Evolutionary conservation across 1,140 invertebrate genomes (phyloP), one percentile per base, ranked within the genome.

Genomic region (Drosophila suzukii): DNA sequence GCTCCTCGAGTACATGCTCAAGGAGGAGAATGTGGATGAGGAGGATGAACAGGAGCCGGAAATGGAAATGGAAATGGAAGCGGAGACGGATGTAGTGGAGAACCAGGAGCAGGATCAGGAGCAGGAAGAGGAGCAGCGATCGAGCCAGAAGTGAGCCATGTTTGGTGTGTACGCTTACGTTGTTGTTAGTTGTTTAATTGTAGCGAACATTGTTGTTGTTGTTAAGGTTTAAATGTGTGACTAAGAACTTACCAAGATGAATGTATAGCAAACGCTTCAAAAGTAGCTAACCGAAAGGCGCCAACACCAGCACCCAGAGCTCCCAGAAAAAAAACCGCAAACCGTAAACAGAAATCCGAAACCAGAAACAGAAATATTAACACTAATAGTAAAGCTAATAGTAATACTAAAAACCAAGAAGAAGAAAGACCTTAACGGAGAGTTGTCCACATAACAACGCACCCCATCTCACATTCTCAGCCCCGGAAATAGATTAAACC

Each of bases 131-230:
- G 59, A 63, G 60, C 73, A 75, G 59, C 38, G 32, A 68, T 63
- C 43, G 32, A 65, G 27, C 30, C 46, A 70, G 50, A 51, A 80
- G 44, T 63, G 51, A 68, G 74, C 54, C 74, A 68, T 77, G 74
- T 68, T 57, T 75, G 75, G 70, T 82, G 82, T 79, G 68, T 84
- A 86, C 83, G 83, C 83, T 88, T 86, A 86, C 67, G 77, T 90
- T 90, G 85, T 89, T 89, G 85, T 89, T 89, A 90, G 85, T 89
- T 85, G 85, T 90, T 85, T 90, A 89, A 81, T 85, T 85, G 85
- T 89, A 89, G 85, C 85, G 78, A 85, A 76, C 85, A 85, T 88
- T 90, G 75, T 89, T 90, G 85, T 89, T 88, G 80, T 88, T 89
- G 78, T 89, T 89, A 89, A 81, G 81, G 75, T 73, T 83, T 83